Evolutionary conservation across 2,888 invertebrate genomes (phyloP).

Genomic region (Habrosyne pyritoides): DNA sequence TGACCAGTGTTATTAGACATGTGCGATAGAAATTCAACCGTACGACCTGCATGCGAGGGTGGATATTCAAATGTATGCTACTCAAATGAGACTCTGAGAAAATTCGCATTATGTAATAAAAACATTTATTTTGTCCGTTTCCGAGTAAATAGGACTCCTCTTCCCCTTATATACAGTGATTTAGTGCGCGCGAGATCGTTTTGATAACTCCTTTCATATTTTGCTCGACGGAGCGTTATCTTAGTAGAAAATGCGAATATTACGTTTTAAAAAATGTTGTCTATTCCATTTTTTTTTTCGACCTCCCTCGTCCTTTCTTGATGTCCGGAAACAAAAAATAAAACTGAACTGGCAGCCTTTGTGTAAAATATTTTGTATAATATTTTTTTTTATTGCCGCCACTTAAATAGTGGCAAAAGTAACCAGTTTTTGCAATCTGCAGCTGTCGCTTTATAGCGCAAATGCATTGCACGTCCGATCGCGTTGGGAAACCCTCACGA

Average conservation of each 20-base stretch:
- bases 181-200: constrained; percentile 81
- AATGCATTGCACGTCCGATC: constrained; percentile 23
- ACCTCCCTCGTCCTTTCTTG: constrained; percentile 45
- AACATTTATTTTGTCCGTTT: constrained; percentile 83
- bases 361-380: constrained; percentile 30
- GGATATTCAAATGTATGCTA: constrained; percentile 29
- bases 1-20: constrained; percentile 27
- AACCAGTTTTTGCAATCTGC: constrained; percentile 43
- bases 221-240: constrained; percentile 76
- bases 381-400: constrained; percentile 9
- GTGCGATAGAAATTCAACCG: constrained; percentile 39
- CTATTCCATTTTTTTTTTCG: constrained; percentile 39
- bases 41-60: constrained; percentile 38
- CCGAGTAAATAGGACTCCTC: constrained; percentile 78
- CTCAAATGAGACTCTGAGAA: constrained; percentile 73
- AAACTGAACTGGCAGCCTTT: neutral
- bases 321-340: constrained; percentile 16
- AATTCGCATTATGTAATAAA: constrained; percentile 82
- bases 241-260: constrained; percentile 74
- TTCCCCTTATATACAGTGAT: constrained; percentile 81
- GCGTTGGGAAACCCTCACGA: constrained; percentile 34
- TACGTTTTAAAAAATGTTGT: constrained; percentile 60
- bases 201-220: constrained; percentile 82
- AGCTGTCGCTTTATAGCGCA: constrained; percentile 32
- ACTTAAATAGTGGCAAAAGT: constrained; percentile 18